These are phyloP conservation scores for Drosophila conformis DNA, from an alignment of 2,888 invertebrate species.

Conservation along the genomic window DNA sequence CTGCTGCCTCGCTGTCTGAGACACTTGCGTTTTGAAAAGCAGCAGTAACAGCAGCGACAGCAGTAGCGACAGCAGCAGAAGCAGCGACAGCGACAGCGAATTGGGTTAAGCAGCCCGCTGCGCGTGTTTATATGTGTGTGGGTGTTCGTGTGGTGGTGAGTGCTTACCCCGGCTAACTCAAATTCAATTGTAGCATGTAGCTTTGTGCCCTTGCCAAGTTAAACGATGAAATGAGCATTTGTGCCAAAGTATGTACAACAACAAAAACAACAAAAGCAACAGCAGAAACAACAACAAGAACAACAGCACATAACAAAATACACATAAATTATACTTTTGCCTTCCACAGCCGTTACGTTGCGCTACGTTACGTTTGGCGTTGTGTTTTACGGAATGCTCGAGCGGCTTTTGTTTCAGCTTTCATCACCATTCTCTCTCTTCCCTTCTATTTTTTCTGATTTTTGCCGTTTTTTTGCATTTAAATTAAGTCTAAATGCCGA, in stretches of 20 bases:
- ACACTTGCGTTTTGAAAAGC: slow-evolving; percentile 55
- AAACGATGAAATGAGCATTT: slow-evolving; percentile 78
- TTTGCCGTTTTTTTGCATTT: slow-evolving; percentile 62
- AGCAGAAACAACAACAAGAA: slow-evolving; percentile 17
- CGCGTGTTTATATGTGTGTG: slow-evolving; percentile 19
- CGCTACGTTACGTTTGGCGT: slow-evolving; percentile 69
- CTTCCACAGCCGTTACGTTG: slow-evolving; percentile 72
- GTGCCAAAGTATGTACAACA: slow-evolving; percentile 57
- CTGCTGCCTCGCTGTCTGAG: slow-evolving; percentile 44
- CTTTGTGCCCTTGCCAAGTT: slow-evolving; percentile 76
- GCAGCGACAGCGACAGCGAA: slow-evolving; percentile 45
- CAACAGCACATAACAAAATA: slow-evolving; percentile 57
- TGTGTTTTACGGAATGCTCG: slow-evolving; percentile 42
- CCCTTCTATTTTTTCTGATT: slow-evolving; percentile 5
- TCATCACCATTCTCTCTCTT: not conserved
- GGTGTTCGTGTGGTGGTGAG: slow-evolving; percentile 31
- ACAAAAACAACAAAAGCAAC: slow-evolving; percentile 23
- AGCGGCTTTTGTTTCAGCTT: slow-evolving; percentile 56
- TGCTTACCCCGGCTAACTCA: slow-evolving; percentile 66
- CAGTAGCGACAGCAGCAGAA: not conserved
- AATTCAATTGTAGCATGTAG: slow-evolving; percentile 75
- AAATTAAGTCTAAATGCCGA: slow-evolving; percentile 77
- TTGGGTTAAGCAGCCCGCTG: slow-evolving; percentile 75
- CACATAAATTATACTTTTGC: slow-evolving; percentile 75
- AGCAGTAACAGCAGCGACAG: not conserved